Percentiles rank a stretch among this genome's conserved stretches.
Conservation (phyloP, 2,888 invertebrate species). For the Harpalus rufipes region DNA sequence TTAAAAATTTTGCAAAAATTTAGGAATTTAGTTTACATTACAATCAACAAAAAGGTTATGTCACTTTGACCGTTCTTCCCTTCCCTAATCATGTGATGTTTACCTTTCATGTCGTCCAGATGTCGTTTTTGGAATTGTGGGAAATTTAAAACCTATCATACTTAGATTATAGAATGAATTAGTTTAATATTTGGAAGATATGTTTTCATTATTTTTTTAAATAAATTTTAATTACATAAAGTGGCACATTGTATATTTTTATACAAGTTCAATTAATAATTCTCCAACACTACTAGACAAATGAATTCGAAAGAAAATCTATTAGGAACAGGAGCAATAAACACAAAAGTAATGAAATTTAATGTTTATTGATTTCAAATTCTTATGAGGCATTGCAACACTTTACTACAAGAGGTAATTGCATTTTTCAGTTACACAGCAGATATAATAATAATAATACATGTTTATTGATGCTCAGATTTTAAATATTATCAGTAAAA, state of each 20-base stretch:
- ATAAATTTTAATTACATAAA: too few relatives aligned
- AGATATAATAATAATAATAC: slow-evolving; percentile 64
- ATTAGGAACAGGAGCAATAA: background rate
- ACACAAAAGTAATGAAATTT: slow-evolving; percentile 55
- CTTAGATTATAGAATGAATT: too few relatives aligned
- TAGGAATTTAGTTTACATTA: slow-evolving; percentile 32
- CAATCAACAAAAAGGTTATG: slow-evolving; percentile 50
- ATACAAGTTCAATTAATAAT: too few relatives aligned
- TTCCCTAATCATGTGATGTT: background rate
- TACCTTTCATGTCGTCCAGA: background rate
- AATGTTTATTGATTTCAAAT: slow-evolving; percentile 76
- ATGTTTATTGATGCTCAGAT: slow-evolving; percentile 50
- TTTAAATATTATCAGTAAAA: slow-evolving; percentile 31
- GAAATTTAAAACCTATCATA: slow-evolving; percentile 5
- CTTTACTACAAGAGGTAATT: slow-evolving; percentile 63
- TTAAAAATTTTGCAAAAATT: background rate
- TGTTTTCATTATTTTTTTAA: too few relatives aligned
- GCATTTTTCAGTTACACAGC: slow-evolving; percentile 62
- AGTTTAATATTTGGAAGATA: too few relatives aligned
- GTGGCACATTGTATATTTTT: too few relatives aligned
- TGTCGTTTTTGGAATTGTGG: slow-evolving; percentile 7
- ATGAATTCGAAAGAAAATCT: background rate
- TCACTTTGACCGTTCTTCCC: slow-evolving; percentile 41
- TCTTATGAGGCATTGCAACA: slow-evolving; percentile 72
- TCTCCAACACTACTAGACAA: background rate